Percentiles rank a stretch among this genome's conserved stretches.
Conservation (phyloP, 2,888 invertebrate species). For the Ametastegia equiseti region DNA sequence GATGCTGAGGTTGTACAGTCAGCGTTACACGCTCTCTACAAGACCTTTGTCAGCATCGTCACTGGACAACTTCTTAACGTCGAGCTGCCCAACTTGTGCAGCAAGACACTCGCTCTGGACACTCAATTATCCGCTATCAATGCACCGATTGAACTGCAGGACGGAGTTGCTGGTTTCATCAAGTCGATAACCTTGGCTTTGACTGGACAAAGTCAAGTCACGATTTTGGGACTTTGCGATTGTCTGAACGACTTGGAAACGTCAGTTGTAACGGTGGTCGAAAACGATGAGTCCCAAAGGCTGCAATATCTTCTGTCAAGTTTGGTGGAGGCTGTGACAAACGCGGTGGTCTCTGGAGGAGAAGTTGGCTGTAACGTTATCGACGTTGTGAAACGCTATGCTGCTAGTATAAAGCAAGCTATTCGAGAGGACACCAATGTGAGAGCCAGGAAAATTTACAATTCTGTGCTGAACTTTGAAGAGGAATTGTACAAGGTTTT, state of each 20-base stretch:
- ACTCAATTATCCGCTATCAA: conserved; percentile 9
- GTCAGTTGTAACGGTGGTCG: conserved; percentile 21
- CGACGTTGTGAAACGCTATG: conserved; percentile 9
- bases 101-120: not conserved
- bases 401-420: conserved; percentile 1
- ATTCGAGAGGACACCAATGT: not conserved
- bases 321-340: conserved; percentile 19
- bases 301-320: conserved; percentile 17
- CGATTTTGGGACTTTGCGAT: conserved; percentile 22
- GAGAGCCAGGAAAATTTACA: conserved; percentile 12
- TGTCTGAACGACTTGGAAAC: conserved; percentile 34
- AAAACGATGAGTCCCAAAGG: conserved; percentile 13
- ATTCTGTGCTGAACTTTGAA: conserved; percentile 18
- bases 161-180: not conserved
- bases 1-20: not conserved
- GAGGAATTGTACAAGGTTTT: conserved; percentile 22
- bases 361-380: conserved; percentile 5
- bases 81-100: conserved; percentile 29
- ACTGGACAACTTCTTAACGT: conserved; percentile 19
- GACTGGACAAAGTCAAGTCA: conserved; percentile 31
- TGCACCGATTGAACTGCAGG: not conserved
- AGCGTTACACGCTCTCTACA: conserved; percentile 22
- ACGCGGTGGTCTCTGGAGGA: conserved; percentile 24
- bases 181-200: conserved; percentile 1
- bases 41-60: not conserved